Evolutionary conservation across 2,797 vertebrate species (phyloP), one percentile per base, ranked within the genome.

Genomic region (Artibeus jamaicensis): DNA sequence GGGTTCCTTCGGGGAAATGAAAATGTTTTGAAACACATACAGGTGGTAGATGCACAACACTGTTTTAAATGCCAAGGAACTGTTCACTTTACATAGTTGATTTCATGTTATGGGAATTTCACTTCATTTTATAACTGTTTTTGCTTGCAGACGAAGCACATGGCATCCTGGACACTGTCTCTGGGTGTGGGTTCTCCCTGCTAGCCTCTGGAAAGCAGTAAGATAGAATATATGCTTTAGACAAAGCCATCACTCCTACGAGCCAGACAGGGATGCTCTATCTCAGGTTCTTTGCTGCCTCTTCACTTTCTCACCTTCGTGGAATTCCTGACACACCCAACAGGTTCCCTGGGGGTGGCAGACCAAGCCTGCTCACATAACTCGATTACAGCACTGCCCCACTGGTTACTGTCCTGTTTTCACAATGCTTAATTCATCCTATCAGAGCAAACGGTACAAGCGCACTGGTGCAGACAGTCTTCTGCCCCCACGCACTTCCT

Each of bases 341-440:
- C 29, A 59, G 37, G 29, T 57, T 89, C 42, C n/a, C 53, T 42
- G 14, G 14, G 76, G 21, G 70, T 16, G 62, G 74, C 22, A 90
- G 67, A 89, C 0, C 77, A 62, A 6, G 0, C 19, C 59, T 29
- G 19, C 8, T 50, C 39, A 0, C 0, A 0, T 9, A 85, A 77
- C 0, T 9, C 73, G 37, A 73, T 46, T 55, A 74, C 0, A 83
- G 39, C 0, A 0, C 19, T 5, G 57, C 8, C 9, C 42, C 1
- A 37, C 29, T 59, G 34, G 14, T 19, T 68, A 18, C 1, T 42
- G 44, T 1, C 37, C n/a, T 34, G 6, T 86, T 55, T 86, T 78
- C 95, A 74, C 39, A 48, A 90, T 16, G 71, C 53, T 96, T 65
- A 82, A 76, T 34, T 78, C 7, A 9, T 94, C 62, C 29, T 29